These are phyloP conservation scores for Standfussiana lucernea DNA, from an alignment of 2,888 invertebrate species.

Conservation along the genomic window DNA sequence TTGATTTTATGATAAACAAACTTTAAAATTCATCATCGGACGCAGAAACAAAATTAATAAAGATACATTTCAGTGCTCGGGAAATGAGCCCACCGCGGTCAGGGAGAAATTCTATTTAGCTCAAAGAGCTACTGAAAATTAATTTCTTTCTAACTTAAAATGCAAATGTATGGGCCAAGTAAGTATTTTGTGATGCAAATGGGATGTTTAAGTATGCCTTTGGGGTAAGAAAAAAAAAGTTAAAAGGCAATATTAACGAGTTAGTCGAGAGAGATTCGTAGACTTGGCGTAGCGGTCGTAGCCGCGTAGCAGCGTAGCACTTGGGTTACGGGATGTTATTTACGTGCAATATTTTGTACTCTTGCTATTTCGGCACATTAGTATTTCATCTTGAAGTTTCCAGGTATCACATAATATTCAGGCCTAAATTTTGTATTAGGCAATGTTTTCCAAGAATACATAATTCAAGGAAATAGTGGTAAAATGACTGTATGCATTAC, in stretches of 20 bases:
- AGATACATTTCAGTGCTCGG: slow-evolving; percentile 17
- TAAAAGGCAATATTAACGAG: slow-evolving; percentile 38
- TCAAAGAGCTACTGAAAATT: slow-evolving; percentile 58
- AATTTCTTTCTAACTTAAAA: slow-evolving; percentile 66
- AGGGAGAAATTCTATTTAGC: slow-evolving; percentile 29
- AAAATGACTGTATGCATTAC: neutral
- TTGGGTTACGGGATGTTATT: neutral
- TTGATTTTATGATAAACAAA: slow-evolving; percentile 47
- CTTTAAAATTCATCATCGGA: slow-evolving; percentile 45
- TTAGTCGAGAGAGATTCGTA: no score
- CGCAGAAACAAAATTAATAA: slow-evolving; percentile 44
- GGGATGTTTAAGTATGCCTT: slow-evolving; percentile 58
- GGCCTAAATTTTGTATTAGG: neutral
- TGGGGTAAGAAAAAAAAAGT: slow-evolving; percentile 54
- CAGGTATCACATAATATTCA: neutral
- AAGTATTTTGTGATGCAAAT: slow-evolving; percentile 70
- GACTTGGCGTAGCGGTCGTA: slow-evolving; percentile 54
- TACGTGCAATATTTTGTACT: neutral
- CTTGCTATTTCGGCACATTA: neutral
- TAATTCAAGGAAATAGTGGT: neutral
- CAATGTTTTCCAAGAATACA: neutral
- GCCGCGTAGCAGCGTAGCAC: slow-evolving; percentile 54
- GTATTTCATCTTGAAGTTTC: neutral
- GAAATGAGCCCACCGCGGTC: slow-evolving; percentile 22
- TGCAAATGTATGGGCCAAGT: slow-evolving; percentile 65